Evolutionary conservation across 2,888 invertebrate genomes (phyloP).

Genomic region (Lepidocyrtinus sp.): DNA sequence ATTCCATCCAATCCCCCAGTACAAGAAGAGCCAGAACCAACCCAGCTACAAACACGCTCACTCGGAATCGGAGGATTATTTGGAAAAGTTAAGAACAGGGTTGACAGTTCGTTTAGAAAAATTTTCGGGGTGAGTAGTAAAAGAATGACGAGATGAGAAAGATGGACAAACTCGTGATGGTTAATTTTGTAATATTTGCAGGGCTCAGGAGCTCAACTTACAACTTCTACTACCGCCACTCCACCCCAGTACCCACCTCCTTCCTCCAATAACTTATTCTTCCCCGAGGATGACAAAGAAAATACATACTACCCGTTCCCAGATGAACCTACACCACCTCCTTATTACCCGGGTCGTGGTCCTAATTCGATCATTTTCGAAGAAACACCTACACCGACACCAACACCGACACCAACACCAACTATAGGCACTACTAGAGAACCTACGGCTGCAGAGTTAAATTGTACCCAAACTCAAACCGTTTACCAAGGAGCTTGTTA

Average conservation of each 20-base stretch:
- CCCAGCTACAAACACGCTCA: not conserved
- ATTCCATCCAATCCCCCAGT: not conserved
- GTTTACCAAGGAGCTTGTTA: conserved; percentile 53
- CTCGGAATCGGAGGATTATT: conserved; percentile 26
- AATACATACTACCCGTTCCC: not conserved
- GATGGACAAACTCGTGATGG: too few species aligned
- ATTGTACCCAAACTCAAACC: conserved; percentile 33
- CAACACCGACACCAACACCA: not conserved
- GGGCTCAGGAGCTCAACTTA: conserved; percentile 2
- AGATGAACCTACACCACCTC: not conserved
- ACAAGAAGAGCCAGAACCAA: not conserved
- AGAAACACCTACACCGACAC: not conserved
- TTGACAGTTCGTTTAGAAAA: not conserved
- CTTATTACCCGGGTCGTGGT: not conserved
- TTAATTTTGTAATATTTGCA: too few species aligned
- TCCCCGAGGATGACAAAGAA: conserved; percentile 19
- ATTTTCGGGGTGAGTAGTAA: not conserved
- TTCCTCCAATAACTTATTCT: not conserved
- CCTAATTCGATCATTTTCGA: not conserved
- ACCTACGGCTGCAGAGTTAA: not conserved
- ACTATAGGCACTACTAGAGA: not conserved
- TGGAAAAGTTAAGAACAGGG: not conserved
- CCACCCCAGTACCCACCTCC: not conserved
- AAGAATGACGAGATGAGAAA: too few species aligned
- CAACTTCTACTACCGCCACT: conserved; percentile 29